phyloP scores from a whole-genome alignment of 2,888 invertebrate species.

The Platycnemis pennipes region DNA sequence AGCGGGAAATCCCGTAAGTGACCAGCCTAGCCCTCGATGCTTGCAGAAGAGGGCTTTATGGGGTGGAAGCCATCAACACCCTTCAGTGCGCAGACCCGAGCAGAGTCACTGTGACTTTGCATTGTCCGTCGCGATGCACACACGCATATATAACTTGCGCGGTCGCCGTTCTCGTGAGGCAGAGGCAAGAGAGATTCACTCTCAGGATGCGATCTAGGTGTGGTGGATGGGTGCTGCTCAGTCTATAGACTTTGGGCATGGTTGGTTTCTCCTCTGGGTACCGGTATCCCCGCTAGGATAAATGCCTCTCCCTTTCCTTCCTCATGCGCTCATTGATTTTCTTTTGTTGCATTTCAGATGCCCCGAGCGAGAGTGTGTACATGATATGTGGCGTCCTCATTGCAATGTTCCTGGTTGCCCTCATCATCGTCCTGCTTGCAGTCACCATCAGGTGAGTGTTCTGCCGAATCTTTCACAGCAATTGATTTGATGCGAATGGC shows the following conservation, averaged over 20 bases:
- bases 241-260: not conserved
- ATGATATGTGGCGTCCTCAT: conserved; percentile 92
- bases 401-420: conserved; percentile 90
- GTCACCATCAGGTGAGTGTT: conserved; percentile 88
- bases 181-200: not conserved
- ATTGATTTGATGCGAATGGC: not conserved
- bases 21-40: not conserved
- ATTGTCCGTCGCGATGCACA: not conserved
- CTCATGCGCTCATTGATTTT: not conserved
- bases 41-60: not conserved
- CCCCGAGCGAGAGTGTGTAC: conserved; percentile 90
- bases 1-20: not conserved
- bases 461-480: not conserved
- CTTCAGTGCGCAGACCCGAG: not conserved
- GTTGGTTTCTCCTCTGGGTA: not conserved
- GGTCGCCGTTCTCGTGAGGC: not conserved
- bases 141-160: not conserved
- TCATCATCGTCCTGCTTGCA: conserved; percentile 90
- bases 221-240: not conserved
- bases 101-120: not conserved
- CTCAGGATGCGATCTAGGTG: not conserved
- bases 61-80: not conserved
- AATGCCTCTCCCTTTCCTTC: not conserved
- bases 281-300: not conserved
- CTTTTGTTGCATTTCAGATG: conserved; percentile 85